Conservation (phyloP, 2,888 invertebrate species). For the Melangyna quadrimaculata region DNA sequence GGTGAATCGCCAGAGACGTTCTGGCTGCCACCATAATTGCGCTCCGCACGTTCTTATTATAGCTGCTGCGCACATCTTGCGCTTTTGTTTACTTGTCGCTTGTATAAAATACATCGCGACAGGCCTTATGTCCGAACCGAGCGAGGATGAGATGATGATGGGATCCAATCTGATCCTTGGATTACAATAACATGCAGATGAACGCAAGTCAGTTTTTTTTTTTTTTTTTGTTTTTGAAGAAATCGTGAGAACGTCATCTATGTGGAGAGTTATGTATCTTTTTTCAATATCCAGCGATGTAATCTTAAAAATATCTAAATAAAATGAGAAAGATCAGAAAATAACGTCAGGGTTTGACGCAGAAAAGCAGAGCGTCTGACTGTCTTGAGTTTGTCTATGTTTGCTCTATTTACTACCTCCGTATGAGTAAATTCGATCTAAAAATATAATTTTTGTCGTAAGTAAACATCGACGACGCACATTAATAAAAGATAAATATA, state of each 20-base stretch:
- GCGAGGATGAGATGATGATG: slow-evolving; percentile 42
- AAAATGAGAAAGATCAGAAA: neutral
- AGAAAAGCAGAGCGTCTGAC: neutral
- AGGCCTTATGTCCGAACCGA: slow-evolving; percentile 30
- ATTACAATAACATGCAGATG: slow-evolving; percentile 46
- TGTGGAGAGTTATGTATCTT: neutral
- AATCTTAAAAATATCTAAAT: neutral
- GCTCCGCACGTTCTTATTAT: slow-evolving; percentile 52
- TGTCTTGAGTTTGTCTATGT: neutral
- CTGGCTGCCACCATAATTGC: slow-evolving; percentile 50
- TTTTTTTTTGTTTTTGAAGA: neutral
- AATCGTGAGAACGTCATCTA: slow-evolving; percentile 59
- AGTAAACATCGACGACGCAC: slow-evolving; percentile 36
- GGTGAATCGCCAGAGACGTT: slow-evolving; percentile 42
- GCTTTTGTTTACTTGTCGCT: slow-evolving; percentile 57
- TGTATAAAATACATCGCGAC: slow-evolving; percentile 33
- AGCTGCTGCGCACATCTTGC: slow-evolving; percentile 22
- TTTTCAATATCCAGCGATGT: neutral
- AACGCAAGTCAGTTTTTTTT: slow-evolving; percentile 13
- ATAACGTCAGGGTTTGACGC: slow-evolving; percentile 21
- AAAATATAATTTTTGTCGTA: slow-evolving; percentile 52
- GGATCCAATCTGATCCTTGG: slow-evolving; percentile 50
- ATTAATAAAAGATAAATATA: slow-evolving; percentile 19
- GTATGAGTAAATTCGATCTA: neutral
- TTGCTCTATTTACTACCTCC: slow-evolving; percentile 22